A percentile compares a stretch with the other conserved stretches of the same genome.
phyloP scores from a whole-genome alignment of 92 coral and sea anemone species.

The Porites evermanni region DNA sequence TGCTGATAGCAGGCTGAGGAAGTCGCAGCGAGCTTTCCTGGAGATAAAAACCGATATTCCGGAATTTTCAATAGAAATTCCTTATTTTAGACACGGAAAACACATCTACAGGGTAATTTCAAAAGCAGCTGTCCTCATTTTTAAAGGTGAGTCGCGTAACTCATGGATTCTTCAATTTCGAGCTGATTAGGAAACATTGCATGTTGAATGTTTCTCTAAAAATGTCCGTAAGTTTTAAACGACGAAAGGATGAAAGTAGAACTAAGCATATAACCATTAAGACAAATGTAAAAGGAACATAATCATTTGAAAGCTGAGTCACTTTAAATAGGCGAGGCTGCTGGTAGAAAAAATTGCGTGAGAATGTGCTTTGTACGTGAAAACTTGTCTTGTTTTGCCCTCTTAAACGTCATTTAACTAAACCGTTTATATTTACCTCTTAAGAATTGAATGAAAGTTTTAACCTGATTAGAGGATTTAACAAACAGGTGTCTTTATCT shows the following conservation, averaged over 20 bases:
- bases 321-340: neutral
- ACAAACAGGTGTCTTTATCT: slow-evolving; percentile 39
- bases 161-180: neutral
- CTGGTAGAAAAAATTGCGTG: slow-evolving; percentile 9
- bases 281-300: no score
- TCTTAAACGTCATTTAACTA: neutral
- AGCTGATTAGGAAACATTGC: slow-evolving; percentile 5
- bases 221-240: neutral
- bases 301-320: neutral
- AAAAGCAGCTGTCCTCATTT: slow-evolving; percentile 21
- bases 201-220: neutral
- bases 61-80: slow-evolving; percentile 14
- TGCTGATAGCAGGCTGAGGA: slow-evolving; percentile 14
- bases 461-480: slow-evolving; percentile 38
- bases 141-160: slow-evolving; percentile 22
- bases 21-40: slow-evolving; percentile 6
- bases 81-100: slow-evolving; percentile 11
- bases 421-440: slow-evolving; percentile 19
- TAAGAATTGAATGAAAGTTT: slow-evolving; percentile 23
- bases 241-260: neutral
- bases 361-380: neutral
- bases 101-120: slow-evolving; percentile 1
- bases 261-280: neutral
- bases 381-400: slow-evolving; percentile 11
- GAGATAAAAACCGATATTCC: slow-evolving; percentile 19